Conservation (phyloP, 1,140 invertebrate species). For the Hyles euphorbiae region DNA sequence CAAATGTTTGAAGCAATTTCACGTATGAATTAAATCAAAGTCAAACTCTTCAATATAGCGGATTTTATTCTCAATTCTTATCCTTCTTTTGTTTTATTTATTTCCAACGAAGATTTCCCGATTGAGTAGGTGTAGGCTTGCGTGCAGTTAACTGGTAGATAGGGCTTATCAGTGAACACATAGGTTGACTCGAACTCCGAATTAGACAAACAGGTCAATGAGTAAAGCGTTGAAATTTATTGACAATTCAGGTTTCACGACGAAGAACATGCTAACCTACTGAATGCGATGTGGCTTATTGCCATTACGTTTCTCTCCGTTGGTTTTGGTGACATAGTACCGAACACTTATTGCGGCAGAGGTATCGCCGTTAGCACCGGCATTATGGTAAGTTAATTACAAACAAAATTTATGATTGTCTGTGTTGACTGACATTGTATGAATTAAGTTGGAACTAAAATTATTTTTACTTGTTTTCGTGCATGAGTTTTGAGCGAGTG, state of each 20-base stretch:
- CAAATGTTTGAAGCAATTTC: conserved; percentile 50
- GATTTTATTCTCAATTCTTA: conserved; percentile 1
- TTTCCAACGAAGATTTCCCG: neutral
- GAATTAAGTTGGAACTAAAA: neutral
- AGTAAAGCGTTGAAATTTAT: conserved; percentile 69
- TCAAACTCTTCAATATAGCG: conserved; percentile 67
- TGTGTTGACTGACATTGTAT: conserved; percentile 63
- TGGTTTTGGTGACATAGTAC: conserved; percentile 99
- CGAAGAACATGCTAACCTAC: conserved; percentile 96
- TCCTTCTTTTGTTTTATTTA: conserved; percentile 2
- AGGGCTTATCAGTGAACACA: neutral
- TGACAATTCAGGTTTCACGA: conserved; percentile 91
- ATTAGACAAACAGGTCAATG: conserved; percentile 13
- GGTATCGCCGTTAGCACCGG: conserved; percentile 98
- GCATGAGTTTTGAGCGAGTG: neutral
- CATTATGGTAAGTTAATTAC: conserved; percentile 92
- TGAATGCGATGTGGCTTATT: conserved; percentile 99
- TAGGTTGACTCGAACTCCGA: neutral
- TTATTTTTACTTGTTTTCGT: too few species aligned
- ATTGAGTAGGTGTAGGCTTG: neutral
- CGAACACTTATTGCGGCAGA: conserved; percentile 99
- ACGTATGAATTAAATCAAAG: conserved; percentile 58
- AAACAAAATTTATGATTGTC: conserved; percentile 43
- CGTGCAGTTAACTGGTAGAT: neutral
- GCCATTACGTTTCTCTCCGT: conserved; percentile 98